phyloP scores from a whole-genome alignment of 2,888 invertebrate species.

The Torymus aiolomorphi region DNA sequence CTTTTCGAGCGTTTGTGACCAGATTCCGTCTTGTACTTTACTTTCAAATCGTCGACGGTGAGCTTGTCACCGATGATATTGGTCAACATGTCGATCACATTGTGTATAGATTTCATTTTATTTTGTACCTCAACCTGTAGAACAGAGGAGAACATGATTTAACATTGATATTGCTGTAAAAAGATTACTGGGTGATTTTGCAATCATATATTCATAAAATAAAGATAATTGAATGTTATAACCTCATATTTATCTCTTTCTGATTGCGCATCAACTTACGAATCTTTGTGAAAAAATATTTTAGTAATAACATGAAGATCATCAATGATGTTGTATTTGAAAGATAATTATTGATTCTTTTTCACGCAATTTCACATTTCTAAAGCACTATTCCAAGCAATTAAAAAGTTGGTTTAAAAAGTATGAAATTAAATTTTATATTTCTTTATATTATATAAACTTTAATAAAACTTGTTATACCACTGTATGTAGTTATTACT shows the following conservation, averaged over 20 bases:
- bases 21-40: conserved; percentile 70
- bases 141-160: not conserved
- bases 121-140: conserved; percentile 85
- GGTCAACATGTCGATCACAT: conserved; percentile 91
- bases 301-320: too few relatives aligned
- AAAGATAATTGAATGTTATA: not conserved
- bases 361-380: not conserved
- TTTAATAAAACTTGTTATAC: not conserved
- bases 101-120: conserved; percentile 88
- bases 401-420: too few relatives aligned
- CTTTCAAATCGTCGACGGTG: conserved; percentile 74
- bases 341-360: conserved; percentile 1
- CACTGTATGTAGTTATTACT: too few relatives aligned
- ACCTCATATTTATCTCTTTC: too few relatives aligned
- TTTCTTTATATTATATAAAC: too few relatives aligned
- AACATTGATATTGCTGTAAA: not conserved
- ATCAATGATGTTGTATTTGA: not conserved
- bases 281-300: too few relatives aligned
- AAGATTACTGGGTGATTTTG: too few relatives aligned
- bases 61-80: conserved; percentile 88
- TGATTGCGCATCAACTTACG: too few relatives aligned
- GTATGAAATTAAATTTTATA: too few relatives aligned
- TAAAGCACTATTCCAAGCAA: not conserved
- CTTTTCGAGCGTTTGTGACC: conserved; percentile 67
- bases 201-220: not conserved